These are phyloP conservation scores for Vanessa cardui DNA, from an alignment of 2,888 invertebrate genomes.

Conservation along the genomic window DNA sequence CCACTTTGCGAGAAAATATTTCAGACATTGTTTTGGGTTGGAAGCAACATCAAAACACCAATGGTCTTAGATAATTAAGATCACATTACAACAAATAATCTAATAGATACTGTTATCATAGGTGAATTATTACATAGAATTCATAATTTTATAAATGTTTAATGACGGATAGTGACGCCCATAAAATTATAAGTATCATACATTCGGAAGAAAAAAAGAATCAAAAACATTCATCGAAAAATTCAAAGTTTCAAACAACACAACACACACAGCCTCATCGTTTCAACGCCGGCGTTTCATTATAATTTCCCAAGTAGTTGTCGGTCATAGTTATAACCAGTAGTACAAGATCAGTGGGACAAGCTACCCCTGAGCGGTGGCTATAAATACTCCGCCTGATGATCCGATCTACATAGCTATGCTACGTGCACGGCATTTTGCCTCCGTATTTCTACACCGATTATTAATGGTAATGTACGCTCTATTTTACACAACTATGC, in stretches of 20 bases:
- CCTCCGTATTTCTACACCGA: conserved; percentile 10
- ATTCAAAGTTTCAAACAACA: background rate
- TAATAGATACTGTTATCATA: no score
- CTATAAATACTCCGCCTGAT: conserved; percentile 37
- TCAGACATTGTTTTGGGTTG: no score
- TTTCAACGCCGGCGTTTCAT: background rate
- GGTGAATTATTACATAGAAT: no score
- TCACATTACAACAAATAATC: no score
- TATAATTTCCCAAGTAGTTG: background rate
- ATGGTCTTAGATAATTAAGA: no score
- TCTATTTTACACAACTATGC: conserved; percentile 12
- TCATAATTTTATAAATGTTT: no score
- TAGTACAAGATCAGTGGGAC: conserved; percentile 47
- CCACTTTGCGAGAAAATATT: no score
- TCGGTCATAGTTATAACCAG: conserved; percentile 31
- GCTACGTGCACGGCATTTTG: conserved; percentile 2
- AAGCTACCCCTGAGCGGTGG: conserved; percentile 19
- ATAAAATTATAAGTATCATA: no score
- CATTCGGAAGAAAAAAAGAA: no score
- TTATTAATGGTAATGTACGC: conserved; percentile 2
- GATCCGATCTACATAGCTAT: conserved; percentile 19
- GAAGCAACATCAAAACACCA: no score
- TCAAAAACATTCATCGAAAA: no score
- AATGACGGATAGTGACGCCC: no score
- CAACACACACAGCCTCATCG: background rate